Conservation (phyloP, 2,888 invertebrate genomes). For the Clostera curtula region DNA sequence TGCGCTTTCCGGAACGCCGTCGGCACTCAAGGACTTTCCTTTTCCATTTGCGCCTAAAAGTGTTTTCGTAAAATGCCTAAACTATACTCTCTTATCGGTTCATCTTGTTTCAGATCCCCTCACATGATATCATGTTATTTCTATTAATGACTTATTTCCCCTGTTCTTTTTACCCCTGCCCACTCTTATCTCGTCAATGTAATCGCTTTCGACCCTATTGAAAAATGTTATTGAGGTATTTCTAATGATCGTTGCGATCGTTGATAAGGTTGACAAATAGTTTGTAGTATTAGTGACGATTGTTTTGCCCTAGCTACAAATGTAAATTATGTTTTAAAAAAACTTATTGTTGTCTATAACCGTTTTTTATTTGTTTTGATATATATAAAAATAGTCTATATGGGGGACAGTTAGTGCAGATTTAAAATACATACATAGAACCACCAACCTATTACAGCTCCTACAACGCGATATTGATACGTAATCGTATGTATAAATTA, state of each 20-base stretch:
- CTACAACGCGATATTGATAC: too few relatives aligned
- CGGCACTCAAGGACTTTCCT: too few relatives aligned
- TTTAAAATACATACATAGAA: too few relatives aligned
- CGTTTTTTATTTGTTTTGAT: too few relatives aligned
- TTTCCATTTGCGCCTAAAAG: neutral
- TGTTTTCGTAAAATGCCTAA: neutral
- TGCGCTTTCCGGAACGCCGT: too few relatives aligned
- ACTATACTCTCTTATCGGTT: slow-evolving; percentile 5
- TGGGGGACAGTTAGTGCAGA: too few relatives aligned
- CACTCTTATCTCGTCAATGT: slow-evolving; percentile 23
- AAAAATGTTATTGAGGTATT: slow-evolving; percentile 31
- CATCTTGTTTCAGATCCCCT: slow-evolving; percentile 47
- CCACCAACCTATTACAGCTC: too few relatives aligned
- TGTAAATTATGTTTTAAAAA: too few relatives aligned
- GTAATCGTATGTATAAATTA: too few relatives aligned
- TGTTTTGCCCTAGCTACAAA: too few relatives aligned
- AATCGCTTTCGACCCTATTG: slow-evolving; percentile 30
- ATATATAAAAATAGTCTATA: too few relatives aligned
- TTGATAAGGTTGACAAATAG: slow-evolving; percentile 10
- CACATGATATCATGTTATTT: slow-evolving; percentile 52
- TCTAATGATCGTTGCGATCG: slow-evolving; percentile 10
- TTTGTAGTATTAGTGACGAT: slow-evolving; percentile 23
- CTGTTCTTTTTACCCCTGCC: slow-evolving; percentile 30
- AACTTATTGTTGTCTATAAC: too few relatives aligned
- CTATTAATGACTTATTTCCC: slow-evolving; percentile 65